Evolutionary conservation across 1,140 invertebrate species (phyloP).

Genomic region (Drosophila erecta): DNA sequence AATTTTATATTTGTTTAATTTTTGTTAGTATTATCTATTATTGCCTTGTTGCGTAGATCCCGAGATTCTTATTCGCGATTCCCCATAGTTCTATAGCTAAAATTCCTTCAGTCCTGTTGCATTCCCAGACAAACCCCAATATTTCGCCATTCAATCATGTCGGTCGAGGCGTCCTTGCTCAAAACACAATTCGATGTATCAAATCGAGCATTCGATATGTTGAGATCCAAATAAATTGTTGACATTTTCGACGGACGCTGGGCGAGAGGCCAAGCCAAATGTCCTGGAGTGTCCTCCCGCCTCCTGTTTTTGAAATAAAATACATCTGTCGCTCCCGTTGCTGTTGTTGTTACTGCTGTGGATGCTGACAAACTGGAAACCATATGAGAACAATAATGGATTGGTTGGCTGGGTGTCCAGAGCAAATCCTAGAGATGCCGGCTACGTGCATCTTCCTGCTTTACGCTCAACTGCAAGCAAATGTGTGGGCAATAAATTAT

Average conservation of each 20-base stretch:
- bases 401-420: constrained; percentile 38
- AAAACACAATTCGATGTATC: constrained; percentile 37
- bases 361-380: constrained; percentile 71
- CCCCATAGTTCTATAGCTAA: too few relatives aligned
- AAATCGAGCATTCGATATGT: constrained; percentile 61
- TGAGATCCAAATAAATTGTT: constrained; percentile 59
- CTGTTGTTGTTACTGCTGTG: constrained; percentile 4
- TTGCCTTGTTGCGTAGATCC: too few relatives aligned
- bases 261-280: background rate
- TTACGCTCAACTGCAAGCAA: constrained; percentile 76
- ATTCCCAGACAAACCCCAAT: background rate
- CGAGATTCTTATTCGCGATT: too few relatives aligned
- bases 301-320: constrained; percentile 48
- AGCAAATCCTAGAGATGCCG: constrained; percentile 46
- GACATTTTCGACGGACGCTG: constrained; percentile 42
- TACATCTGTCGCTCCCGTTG: constrained; percentile 61
- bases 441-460: constrained; percentile 50
- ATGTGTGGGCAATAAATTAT: constrained; percentile 76
- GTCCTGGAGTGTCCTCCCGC: constrained; percentile 30
- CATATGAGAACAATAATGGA: constrained; percentile 81
- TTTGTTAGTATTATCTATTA: too few relatives aligned
- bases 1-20: too few relatives aligned
- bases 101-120: background rate
- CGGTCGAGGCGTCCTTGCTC: constrained; percentile 1
- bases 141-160: background rate